Conservation (phyloP, 2,888 invertebrate genomes). For the Amiota minor region DNA sequence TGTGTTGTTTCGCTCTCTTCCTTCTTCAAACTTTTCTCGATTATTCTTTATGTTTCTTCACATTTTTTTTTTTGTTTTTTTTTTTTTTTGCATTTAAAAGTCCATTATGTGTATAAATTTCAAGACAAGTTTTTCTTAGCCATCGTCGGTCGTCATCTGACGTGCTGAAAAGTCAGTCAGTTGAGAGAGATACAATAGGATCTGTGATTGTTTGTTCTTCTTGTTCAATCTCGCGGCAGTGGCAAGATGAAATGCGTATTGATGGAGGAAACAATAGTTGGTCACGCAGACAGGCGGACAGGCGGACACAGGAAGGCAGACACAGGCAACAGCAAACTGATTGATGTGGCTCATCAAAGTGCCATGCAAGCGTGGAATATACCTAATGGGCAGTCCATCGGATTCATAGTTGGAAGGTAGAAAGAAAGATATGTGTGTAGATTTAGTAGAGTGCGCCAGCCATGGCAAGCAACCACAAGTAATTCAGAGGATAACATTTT, state of each 20-base stretch:
- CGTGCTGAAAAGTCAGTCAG: conserved; percentile 12
- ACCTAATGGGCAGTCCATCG: not conserved
- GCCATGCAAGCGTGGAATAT: conserved; percentile 7
- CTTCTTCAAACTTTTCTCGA: not conserved
- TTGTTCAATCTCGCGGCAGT: conserved; percentile 2
- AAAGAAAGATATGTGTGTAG: too few relatives aligned
- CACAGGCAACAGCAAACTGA: conserved; percentile 17
- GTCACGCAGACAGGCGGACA: conserved; percentile 59
- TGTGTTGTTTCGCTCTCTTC: not conserved
- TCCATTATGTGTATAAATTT: conserved; percentile 46
- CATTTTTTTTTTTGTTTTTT: conserved; percentile 11
- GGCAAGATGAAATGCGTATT: conserved; percentile 10
- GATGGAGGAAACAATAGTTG: conserved; percentile 32
- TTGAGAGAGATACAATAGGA: not conserved
- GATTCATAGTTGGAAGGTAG: too few relatives aligned
- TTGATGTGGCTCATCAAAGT: conserved; percentile 27
- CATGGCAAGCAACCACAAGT: not conserved
- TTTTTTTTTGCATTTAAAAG: conserved; percentile 48
- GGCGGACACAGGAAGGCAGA: conserved; percentile 40
- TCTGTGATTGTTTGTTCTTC: conserved; percentile 17
- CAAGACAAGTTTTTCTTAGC: conserved; percentile 23
- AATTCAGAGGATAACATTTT: too few relatives aligned
- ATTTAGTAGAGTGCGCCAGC: too few relatives aligned
- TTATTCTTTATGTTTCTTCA: not conserved
- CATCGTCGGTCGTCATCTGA: conserved; percentile 52